These are phyloP conservation scores for Muscina levida DNA, from an alignment of 2,888 invertebrate genomes.

Conservation along the genomic window DNA sequence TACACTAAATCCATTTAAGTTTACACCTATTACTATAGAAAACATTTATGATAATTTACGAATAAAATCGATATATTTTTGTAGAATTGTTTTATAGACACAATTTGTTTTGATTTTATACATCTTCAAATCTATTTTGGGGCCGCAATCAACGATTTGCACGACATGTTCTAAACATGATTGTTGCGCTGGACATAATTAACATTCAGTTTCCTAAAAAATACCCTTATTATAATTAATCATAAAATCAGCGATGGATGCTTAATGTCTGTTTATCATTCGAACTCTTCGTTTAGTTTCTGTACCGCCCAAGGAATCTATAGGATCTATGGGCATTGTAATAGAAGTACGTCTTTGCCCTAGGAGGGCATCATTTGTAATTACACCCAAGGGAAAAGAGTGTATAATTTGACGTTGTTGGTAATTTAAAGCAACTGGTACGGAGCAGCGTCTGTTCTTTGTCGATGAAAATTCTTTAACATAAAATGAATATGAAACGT, in stretches of 20 bases:
- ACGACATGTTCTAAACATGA: no score
- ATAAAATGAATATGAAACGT: constrained; percentile 25
- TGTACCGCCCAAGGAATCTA: constrained; percentile 56
- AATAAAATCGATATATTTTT: constrained; percentile 50
- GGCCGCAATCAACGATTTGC: no score
- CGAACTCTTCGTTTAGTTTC: constrained; percentile 77
- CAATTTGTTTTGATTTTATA: constrained; percentile 23
- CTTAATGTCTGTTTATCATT: constrained; percentile 78
- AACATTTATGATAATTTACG: constrained; percentile 45
- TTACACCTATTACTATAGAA: constrained; percentile 39
- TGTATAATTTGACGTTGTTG: constrained; percentile 67
- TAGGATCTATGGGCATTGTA: constrained; percentile 53
- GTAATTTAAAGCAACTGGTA: constrained; percentile 71
- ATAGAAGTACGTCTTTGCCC: constrained; percentile 69
- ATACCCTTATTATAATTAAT: no score
- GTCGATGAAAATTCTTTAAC: constrained; percentile 44
- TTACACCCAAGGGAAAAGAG: constrained; percentile 39
- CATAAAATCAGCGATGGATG: no score
- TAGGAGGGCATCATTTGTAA: constrained; percentile 26
- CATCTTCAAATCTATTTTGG: no score
- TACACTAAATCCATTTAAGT: constrained; percentile 39
- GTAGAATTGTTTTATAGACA: constrained; percentile 50
- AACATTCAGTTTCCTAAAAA: no score
- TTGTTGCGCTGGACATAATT: no score
- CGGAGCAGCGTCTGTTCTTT: constrained; percentile 72